These are phyloP conservation scores for Rafetus swinhoei DNA, from an alignment of 2,113 vertebrate genomes.

Conservation along the genomic window DNA sequence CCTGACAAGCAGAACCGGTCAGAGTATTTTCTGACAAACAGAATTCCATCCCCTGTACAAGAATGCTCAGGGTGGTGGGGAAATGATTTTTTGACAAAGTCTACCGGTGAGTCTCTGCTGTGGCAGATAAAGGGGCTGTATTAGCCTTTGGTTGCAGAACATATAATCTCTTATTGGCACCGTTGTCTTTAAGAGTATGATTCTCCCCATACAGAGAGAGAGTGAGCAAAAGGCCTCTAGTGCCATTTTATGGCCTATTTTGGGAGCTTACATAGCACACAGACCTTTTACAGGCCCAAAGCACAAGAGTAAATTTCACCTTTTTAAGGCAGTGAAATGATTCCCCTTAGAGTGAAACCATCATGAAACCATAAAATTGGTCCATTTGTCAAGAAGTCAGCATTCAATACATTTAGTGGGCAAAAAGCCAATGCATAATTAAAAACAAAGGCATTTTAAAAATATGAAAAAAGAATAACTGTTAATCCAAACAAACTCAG, in stretches of 20 bases:
- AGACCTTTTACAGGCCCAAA: fast-evolving
- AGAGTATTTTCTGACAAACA: background rate
- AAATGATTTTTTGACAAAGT: background rate
- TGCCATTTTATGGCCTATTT: background rate
- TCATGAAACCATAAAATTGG: background rate
- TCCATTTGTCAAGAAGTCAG: background rate
- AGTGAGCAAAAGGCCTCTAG: background rate
- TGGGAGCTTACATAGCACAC: background rate
- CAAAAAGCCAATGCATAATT: background rate
- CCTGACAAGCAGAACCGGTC: background rate
- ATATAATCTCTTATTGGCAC: too few species aligned
- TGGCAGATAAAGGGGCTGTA: background rate
- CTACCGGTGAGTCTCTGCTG: fast-evolving
- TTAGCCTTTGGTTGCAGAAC: too few species aligned
- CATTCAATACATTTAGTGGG: background rate
- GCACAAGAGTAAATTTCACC: background rate
- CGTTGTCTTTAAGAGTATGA: background rate
- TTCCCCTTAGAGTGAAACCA: background rate
- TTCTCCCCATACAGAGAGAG: background rate
- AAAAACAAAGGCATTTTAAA: background rate
- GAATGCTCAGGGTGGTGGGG: background rate
- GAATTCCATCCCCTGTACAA: background rate
- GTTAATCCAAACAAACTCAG: background rate
- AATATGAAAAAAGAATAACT: background rate
- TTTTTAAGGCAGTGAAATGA: background rate